phyloP scores from a whole-genome alignment of 2,113 vertebrate genomes.

The Varanus komodoensis region DNA sequence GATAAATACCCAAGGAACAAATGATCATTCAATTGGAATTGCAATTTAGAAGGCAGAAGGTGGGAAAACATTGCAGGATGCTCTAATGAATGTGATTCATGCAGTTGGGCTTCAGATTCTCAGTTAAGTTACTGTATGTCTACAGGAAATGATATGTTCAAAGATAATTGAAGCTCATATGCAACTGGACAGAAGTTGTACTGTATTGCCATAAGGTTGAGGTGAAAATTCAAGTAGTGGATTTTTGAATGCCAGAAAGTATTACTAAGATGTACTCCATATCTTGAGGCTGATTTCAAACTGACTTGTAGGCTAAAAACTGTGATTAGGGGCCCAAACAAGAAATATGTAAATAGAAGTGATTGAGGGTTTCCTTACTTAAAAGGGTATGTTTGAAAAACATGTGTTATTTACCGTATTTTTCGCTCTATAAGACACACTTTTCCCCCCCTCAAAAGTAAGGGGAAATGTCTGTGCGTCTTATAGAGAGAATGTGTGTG shows the following conservation, averaged over 20 bases:
- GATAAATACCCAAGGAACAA: neutral
- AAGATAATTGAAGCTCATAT: neutral
- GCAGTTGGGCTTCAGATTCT: neutral
- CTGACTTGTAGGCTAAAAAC: neutral
- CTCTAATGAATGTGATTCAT: neutral
- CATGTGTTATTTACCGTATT: conserved; percentile 34
- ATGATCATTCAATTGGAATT: neutral
- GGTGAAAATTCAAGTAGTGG: neutral
- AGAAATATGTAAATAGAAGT: conserved; percentile 8
- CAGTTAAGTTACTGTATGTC: neutral
- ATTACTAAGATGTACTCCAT: neutral
- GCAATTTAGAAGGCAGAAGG: neutral
- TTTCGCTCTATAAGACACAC: too few relatives aligned
- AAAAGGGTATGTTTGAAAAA: conserved; percentile 7
- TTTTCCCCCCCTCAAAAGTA: too few relatives aligned
- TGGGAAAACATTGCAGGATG: neutral
- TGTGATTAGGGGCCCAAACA: neutral
- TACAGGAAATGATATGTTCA: neutral
- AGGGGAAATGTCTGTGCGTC: too few relatives aligned
- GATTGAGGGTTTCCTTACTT: neutral
- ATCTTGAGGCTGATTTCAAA: neutral
- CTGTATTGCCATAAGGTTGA: neutral
- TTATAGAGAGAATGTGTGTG: too few relatives aligned
- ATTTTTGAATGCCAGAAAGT: neutral
- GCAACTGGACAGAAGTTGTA: neutral